phyloP scores from a whole-genome alignment of 2,888 invertebrate genomes.

The Leptopilina myrica region DNA sequence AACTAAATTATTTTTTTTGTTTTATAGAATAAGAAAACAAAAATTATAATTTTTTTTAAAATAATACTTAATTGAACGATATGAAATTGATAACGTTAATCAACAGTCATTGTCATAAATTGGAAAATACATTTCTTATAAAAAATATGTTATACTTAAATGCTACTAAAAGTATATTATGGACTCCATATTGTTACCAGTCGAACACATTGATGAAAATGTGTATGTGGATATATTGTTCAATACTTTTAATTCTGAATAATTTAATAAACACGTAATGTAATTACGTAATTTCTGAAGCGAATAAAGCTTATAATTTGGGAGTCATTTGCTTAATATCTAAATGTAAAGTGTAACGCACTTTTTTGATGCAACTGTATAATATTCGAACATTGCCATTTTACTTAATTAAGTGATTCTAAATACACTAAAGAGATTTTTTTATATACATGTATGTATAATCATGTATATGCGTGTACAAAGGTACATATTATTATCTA shows the following conservation, averaged over 20 bases:
- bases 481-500: conserved; percentile 5
- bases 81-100: background rate
- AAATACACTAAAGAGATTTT: conserved; percentile 14
- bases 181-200: background rate
- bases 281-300: conserved; percentile 17
- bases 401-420: conserved; percentile 4
- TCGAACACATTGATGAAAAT: conserved; percentile 6
- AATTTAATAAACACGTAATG: conserved; percentile 2
- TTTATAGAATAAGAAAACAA: conserved; percentile 1
- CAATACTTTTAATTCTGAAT: background rate
- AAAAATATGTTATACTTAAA: conserved; percentile 6
- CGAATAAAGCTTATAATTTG: background rate
- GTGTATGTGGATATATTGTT: background rate
- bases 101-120: conserved; percentile 10
- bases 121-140: background rate
- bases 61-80: background rate
- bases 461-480: conserved; percentile 9
- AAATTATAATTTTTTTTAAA: background rate
- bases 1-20: background rate
- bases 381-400: background rate
- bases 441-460: conserved; percentile 25
- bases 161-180: conserved; percentile 2
- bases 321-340: conserved; percentile 2
- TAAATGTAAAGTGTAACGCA: conserved; percentile 10
- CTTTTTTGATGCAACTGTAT: background rate